Evolutionary conservation across 92 coral and sea anemone species (phyloP).

Genomic region (Epizoanthus ramosus): DNA sequence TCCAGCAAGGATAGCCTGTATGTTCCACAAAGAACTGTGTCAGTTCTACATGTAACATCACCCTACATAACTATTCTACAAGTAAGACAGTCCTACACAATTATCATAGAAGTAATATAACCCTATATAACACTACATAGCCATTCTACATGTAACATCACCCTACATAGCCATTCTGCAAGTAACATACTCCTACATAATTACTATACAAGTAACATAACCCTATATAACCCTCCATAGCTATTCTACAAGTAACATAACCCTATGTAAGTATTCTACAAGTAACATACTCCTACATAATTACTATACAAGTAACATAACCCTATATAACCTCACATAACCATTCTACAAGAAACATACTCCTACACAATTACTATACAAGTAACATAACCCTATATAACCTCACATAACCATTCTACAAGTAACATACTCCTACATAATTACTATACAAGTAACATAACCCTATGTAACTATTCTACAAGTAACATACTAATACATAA

Average conservation of each 20-base stretch:
- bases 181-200: neutral
- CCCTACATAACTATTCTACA: neutral
- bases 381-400: neutral
- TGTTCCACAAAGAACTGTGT: neutral
- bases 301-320: neutral
- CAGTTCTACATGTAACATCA: too few species aligned
- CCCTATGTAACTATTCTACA: neutral
- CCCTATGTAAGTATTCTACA: neutral
- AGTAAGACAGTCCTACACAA: neutral
- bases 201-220: neutral
- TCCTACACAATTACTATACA: neutral
- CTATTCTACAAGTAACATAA: too few species aligned
- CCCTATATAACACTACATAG: too few species aligned
- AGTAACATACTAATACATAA: neutral
- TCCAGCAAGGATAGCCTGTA: conserved; percentile 83
- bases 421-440: too few species aligned
- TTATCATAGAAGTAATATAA: too few species aligned
- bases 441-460: too few species aligned
- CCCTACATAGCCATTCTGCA: neutral
- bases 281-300: neutral
- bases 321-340: neutral
- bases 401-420: neutral
- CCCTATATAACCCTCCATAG: neutral
- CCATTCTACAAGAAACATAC: too few species aligned
- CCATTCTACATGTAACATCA: neutral